Evolutionary conservation across 2,113 vertebrate species (phyloP).

Genomic region (Sprattus sprattus): DNA sequence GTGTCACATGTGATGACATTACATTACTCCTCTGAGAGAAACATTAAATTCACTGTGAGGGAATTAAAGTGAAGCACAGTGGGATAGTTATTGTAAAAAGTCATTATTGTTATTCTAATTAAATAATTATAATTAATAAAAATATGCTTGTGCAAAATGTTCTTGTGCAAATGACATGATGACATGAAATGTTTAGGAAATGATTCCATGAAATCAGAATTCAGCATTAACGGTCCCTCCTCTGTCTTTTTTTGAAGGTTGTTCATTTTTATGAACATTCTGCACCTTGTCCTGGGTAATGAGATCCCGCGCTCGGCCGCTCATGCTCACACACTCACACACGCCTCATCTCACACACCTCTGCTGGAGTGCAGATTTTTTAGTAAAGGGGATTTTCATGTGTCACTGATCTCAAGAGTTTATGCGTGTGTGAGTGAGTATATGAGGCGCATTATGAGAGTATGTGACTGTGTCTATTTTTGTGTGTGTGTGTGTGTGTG

Average conservation of each 20-base stretch:
- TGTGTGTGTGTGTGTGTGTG: constrained; percentile 13
- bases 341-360: constrained; percentile 30
- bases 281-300: constrained; percentile 27
- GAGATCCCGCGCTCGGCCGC: constrained; percentile 26
- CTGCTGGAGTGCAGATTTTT: constrained; percentile 38
- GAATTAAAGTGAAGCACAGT: not conserved
- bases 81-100: not conserved
- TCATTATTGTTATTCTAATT: not conserved
- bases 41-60: not conserved
- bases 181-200: not conserved
- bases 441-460: not conserved
- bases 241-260: not conserved
- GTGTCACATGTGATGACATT: not conserved
- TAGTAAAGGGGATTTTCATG: constrained; percentile 36
- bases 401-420: constrained; percentile 34
- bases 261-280: not conserved
- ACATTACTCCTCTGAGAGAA: not conserved
- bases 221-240: not conserved
- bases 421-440: constrained; percentile 25
- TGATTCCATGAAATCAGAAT: constrained; percentile 23
- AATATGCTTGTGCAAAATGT: constrained; percentile 24
- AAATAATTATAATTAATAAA: not conserved
- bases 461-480: not conserved
- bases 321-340: constrained; percentile 29
- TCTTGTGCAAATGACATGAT: constrained; percentile 4